Base-by-base conservation (phyloP, 2,888 invertebrate genomes). In the Zaprionus lineosus region DNA sequence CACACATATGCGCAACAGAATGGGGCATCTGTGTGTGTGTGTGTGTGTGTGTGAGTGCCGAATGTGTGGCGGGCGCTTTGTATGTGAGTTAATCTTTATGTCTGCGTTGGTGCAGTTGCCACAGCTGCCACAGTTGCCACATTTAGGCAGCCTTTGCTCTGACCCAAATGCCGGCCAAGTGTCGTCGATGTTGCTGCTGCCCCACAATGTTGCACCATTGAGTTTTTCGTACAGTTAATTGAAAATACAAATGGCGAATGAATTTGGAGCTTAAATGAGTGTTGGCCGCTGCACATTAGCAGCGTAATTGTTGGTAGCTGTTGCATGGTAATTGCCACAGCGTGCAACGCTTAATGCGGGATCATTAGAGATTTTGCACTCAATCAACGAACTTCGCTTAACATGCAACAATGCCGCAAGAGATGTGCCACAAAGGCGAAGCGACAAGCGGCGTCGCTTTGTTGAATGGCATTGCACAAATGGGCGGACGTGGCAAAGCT, bases 241-340 rank as follows among this genome's bases (percentile, higher is more conserved):
- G 77, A 84, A 86, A 86, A 85, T 83, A 83, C 75, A 85, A 81
- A 81, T 81, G 68, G 48, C 60, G 61, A 51, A 50, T 53, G 59
- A 61, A 69, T 64, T 64, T n/a, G n/a, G 57, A 63, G 33, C 34
- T 26, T 48, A 47, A 59, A 52, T 33, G 24, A 7, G 24, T 24
- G 24, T 24, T 6, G 6, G 9, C 11, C 8, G 4, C 14, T 1
- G 24, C 8, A n/a, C 6, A 37, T 41, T 46, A 26, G 44, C 26
- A 33, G 33, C 21, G 57, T 57, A 62, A 55, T 65, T 34, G 46
- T 9, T 16, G 48, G 55, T 41, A 55, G 59, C 11, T 72, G 40
- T 48, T 46, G 31, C 15, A 15, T 28, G 24, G 46, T 51, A 68
- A 61, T 50, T 55, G 46, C 9, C 46, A 44, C 15, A 19, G 19